phyloP scores from a whole-genome alignment of 1,140 invertebrate species.

The Bilobella aurantiaca region DNA sequence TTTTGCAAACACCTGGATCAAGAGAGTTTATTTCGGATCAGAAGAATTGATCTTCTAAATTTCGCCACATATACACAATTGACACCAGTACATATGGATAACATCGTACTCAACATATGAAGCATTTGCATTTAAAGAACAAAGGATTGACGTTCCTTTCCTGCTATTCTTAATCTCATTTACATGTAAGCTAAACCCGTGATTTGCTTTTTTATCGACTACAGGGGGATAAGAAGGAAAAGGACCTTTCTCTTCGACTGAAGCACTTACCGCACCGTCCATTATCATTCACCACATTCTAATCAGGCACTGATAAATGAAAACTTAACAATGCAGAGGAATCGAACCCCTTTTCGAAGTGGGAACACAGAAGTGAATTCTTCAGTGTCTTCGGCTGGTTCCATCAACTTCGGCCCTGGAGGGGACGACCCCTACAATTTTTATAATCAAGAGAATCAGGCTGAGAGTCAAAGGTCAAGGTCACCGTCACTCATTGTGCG shows the following conservation, averaged over 20 bases:
- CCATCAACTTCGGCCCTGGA: neutral
- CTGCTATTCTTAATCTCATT: too few relatives aligned
- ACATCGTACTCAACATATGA: too few relatives aligned
- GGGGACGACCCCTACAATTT: neutral
- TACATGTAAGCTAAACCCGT: neutral
- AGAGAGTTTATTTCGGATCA: too few relatives aligned
- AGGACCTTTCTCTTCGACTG: too few relatives aligned
- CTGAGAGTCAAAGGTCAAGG: slow-evolving; percentile 8
- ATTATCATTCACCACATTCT: neutral
- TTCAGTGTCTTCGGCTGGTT: slow-evolving; percentile 19
- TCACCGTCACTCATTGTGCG: slow-evolving; percentile 27
- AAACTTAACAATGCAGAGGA: neutral
- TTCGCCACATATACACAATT: too few relatives aligned
- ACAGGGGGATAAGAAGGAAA: too few relatives aligned
- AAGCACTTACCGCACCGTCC: neutral
- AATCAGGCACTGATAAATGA: neutral
- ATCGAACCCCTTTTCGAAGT: neutral
- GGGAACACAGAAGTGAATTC: slow-evolving; percentile 7
- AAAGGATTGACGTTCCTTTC: too few relatives aligned
- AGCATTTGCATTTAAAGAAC: too few relatives aligned
- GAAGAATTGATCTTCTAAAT: too few relatives aligned
- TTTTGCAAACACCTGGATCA: too few relatives aligned
- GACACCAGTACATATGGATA: too few relatives aligned
- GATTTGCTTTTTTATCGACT: too few relatives aligned
- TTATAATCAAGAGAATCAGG: neutral